phyloP scores from a whole-genome alignment of 2,113 vertebrate species.

The Hepsetus odoe region DNA sequence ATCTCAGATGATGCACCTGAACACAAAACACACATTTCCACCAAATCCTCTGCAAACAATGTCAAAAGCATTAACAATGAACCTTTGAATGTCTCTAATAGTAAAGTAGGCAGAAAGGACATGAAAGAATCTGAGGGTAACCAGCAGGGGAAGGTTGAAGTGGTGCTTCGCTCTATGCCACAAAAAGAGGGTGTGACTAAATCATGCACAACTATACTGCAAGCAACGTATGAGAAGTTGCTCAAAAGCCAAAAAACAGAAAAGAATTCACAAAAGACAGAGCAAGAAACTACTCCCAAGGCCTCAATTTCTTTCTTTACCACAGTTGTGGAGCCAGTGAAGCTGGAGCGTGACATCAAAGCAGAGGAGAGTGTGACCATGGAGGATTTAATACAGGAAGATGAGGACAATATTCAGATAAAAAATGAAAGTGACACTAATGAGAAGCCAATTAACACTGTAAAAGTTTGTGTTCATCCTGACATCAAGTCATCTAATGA shows the following conservation, averaged over 20 bases:
- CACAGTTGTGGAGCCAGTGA: not conserved
- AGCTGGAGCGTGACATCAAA: not conserved
- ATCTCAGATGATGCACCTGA: too few relatives aligned
- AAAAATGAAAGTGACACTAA: conserved; percentile 4
- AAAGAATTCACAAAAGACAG: not conserved
- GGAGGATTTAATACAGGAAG: conserved; percentile 11
- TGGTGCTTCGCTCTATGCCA: conserved; percentile 35
- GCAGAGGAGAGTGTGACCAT: conserved; percentile 17
- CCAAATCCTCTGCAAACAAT: not conserved
- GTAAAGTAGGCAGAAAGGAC: not conserved
- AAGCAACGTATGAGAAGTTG: not conserved
- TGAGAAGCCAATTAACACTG: not conserved
- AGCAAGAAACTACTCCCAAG: not conserved
- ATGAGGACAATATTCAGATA: conserved; percentile 17
- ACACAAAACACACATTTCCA: not conserved
- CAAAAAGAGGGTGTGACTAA: not conserved
- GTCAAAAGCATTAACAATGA: not conserved
- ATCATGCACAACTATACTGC: not conserved
- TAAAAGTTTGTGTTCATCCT: not conserved
- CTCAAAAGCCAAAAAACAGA: not conserved
- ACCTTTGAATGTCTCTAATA: not conserved
- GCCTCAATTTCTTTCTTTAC: not conserved
- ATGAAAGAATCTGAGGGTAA: conserved; percentile 7
- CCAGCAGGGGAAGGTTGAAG: conserved; percentile 20
- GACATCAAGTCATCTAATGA: not conserved